Evolutionary conservation across 2,888 invertebrate genomes (phyloP), one percentile per base, ranked within the genome.

Genomic region (Ochlodes sylvanus): DNA sequence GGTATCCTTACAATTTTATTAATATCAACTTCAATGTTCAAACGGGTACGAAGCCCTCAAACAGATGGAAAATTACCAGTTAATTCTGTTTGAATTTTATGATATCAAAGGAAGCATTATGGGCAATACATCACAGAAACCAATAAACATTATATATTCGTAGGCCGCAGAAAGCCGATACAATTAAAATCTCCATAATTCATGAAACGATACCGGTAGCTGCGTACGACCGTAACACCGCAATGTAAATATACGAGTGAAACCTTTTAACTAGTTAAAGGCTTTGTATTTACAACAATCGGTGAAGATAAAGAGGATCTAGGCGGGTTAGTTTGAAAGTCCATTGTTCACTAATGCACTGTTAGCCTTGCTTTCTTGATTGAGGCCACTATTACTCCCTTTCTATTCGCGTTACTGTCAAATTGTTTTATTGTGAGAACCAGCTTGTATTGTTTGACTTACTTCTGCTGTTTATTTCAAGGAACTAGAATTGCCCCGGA

Each of bases 261-360:
- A 86, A 87, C 87, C 89, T 88, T 89, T 89, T 84, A 88, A 79
- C 82, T 81, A 80, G 71, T 73, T 75, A 69, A 67, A 58, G 83
- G 83, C 85, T 86, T 85, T 87, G 84, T 87, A 34, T 83, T 87
- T 84, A 79, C 79, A 88, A 88, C 87, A 87, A 88, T 86, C 78
- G 82, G 57, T 72, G 77, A 85, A 85, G 88, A 88, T 88, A 88
- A 85, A 86, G 85, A 67, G 83, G 80, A 79, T 82, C 78, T 80
- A 83, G 85, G 72, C 72, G 71, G 84, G 83, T 84, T 83, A 86
- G 88, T 88, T 88, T 81, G 77, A 80, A 75, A 78, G 74, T 69
- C 87, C 73, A 85, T 89, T 90, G 90, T 90, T 86, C 80, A 74
- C 81, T 90, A 90, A 90, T 88, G 88, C 86, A 87, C 80, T 84